Base-by-base conservation (phyloP, 2,797 vertebrate genomes). In the Liasis olivaceus region DNA sequence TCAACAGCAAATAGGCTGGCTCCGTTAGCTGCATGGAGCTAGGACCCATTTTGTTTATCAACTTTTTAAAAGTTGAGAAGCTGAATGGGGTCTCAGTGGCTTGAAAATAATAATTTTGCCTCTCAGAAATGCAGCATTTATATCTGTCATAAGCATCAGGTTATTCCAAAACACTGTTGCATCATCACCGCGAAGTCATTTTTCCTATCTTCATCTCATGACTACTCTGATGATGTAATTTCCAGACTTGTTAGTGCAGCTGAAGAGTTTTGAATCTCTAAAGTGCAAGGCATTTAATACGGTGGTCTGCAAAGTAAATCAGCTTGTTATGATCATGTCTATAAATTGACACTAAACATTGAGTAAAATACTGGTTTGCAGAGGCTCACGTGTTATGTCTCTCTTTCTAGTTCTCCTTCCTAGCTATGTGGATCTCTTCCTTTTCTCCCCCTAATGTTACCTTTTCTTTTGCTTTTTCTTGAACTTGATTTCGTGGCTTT, bases 401-500 rank as follows among this genome's bases (percentile, higher is more conserved):
- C 51, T 4, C 69, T 88, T 28, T 8, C 63, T 87, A 26, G 7
- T 47, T 42, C 11, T 47, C 56, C 5, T 90, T 12, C 36, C 15
- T 24, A 17, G 26, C 14, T 72, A 2, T 1, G 0, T n/a, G 24
- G 31, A 2, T 7, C 26, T 51, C 36, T 66, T 66, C 20, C 26
- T 5, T 56, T 85, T 15, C 59, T 28, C 64, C 64, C n/a, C 15
- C 9, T 28, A 20, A 36, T 58, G n/a, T 17, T 59, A 14, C 36
- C 8, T 87, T 63, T 66, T 69, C 81, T 86, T 42, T 90, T 87
- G 56, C 92, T 28, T 92, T 93, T 85, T 85, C 77, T 89, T 66
- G 17, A 85, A n/a, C 63, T 22, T 91, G 90, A 60, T 94, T 72
- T 85, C 94, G 54, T 91, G 95, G 59, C 54, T 86, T 84, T 56